A percentile compares a stretch with the other conserved stretches of the same genome.
phyloP scores from a whole-genome alignment of 2,888 invertebrate genomes.

The Agrotis puta region DNA sequence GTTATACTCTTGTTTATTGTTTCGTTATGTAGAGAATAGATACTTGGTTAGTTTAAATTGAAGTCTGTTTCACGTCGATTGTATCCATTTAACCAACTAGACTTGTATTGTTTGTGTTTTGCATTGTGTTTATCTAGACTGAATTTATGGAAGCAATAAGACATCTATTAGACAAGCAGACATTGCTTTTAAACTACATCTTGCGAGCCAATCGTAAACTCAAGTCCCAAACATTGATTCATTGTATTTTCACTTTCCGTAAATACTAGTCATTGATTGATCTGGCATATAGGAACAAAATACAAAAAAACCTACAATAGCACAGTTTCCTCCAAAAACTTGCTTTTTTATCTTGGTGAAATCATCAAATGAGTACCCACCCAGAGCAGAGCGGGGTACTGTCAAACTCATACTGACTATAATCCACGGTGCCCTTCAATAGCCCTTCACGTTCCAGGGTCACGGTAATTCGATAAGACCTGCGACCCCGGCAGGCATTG shows the following conservation, averaged over 20 bases:
- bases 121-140: constrained; percentile 22
- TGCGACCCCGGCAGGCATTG: too few relatives aligned
- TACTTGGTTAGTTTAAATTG: constrained; percentile 27
- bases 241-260: not conserved
- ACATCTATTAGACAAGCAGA: not conserved
- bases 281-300: not conserved
- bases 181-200: not conserved
- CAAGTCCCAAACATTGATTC: not conserved
- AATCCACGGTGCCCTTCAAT: too few relatives aligned
- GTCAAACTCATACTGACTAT: too few relatives aligned
- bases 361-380: too few relatives aligned
- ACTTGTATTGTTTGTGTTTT: constrained; percentile 35
- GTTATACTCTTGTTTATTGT: constrained; percentile 32
- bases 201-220: not conserved
- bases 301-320: not conserved
- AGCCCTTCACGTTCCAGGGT: too few relatives aligned
- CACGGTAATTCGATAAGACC: too few relatives aligned
- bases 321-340: not conserved
- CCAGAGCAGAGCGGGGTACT: too few relatives aligned
- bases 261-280: constrained; percentile 1
- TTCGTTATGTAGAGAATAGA: constrained; percentile 18
- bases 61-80: constrained; percentile 37
- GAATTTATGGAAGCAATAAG: constrained; percentile 1
- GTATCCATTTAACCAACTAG: constrained; percentile 35
- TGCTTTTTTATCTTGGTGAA: too few relatives aligned